Base-by-base conservation (phyloP, 1,140 invertebrate species). In the Leucophenga varia region DNA sequence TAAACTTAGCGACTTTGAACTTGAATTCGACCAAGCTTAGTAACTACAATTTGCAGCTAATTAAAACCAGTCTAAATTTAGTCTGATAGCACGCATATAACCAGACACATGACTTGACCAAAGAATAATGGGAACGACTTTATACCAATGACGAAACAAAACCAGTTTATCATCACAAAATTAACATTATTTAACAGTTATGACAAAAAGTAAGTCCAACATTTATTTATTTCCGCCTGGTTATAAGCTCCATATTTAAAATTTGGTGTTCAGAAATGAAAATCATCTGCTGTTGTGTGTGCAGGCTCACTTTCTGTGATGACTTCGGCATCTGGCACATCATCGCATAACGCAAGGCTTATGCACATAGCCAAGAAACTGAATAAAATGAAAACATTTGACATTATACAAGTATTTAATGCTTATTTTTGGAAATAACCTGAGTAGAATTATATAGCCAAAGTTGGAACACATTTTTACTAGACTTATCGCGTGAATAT, bases 231-330 rank as follows among this genome's bases (percentile, higher is more conserved):
- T 21, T 53, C 51, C 47, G 47, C 21, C 18, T n/a, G n/a, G n/a
- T n/a, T n/a, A n/a, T n/a, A 43, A 39, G 6, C 9, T 13, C 13
- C 10, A 10, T 19, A 7, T 36, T 13, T 19, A 3, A 2, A 9
- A 20, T 18, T 20, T 19, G 16, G 40, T 13, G 3, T 16, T 64
- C 32, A 55, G 34, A 43, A 48, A 21, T 53, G 28, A 13, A 48
- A 45, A 37, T 61, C 51, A 46, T 64, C 52, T 17, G 55, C 35
- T 3, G 54, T 55, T n/a, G 51, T 32, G 42, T 43, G 47, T 13
- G 25, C 25, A 6, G 52, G 48, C 13, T 64, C 61, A 35, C 61
- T 61, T 21, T 65, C 43, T 0, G 61, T 64, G 12, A 64, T 61
- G 0, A 64, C 61, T 13, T 64, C 47, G 6, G 57, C 43, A 19